These are phyloP conservation scores for Chironomus riparius DNA, from an alignment of 2,888 invertebrate species.

Conservation along the genomic window DNA sequence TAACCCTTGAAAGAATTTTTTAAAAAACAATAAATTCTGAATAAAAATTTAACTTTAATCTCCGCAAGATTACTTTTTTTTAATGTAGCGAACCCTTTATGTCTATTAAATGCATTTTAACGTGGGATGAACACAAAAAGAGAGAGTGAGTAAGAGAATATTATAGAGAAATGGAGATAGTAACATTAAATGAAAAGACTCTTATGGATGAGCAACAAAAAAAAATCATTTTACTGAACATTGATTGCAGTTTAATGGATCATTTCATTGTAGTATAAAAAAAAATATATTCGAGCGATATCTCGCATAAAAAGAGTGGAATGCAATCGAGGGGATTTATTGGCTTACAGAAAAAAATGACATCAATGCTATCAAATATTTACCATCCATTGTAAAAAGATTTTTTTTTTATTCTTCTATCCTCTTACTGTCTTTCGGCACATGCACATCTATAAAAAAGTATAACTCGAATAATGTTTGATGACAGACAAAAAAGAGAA, in stretches of 20 bases:
- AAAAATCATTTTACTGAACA: not conserved
- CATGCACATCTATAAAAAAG: not conserved
- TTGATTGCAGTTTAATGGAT: constrained; percentile 6
- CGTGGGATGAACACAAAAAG: not conserved
- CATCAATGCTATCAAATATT: constrained; percentile 1
- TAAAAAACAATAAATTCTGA: no score
- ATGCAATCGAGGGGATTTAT: not conserved
- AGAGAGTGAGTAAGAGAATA: not conserved
- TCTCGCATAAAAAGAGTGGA: not conserved
- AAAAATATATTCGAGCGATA: not conserved
- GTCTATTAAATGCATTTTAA: no score
- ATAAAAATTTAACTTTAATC: no score
- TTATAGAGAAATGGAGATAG: not conserved
- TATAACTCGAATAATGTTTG: no score
- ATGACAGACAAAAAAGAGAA: no score
- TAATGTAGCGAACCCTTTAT: no score
- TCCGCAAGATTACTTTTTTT: no score
- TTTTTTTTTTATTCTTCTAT: not conserved
- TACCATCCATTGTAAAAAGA: not conserved
- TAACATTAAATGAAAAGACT: not conserved
- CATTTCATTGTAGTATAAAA: not conserved
- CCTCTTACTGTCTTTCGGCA: not conserved
- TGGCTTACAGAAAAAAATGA: not conserved
- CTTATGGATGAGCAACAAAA: no score
- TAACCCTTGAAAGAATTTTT: no score